Conservation (phyloP, 2,888 invertebrate species). For the Amiota minor region DNA sequence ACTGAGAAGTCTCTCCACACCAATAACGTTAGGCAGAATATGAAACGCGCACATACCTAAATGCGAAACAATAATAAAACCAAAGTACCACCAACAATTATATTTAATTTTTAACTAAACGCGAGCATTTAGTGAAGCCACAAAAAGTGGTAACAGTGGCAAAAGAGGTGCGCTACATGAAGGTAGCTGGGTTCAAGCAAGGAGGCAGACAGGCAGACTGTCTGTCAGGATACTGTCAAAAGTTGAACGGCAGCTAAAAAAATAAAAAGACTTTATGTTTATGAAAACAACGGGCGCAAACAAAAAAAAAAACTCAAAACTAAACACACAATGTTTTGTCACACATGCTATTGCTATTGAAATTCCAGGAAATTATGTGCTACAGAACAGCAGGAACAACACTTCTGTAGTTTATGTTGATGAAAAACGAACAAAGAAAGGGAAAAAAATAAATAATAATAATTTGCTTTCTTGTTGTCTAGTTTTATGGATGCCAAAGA, state of each 20-base stretch:
- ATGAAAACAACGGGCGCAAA: neutral
- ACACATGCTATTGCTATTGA: constrained; percentile 49
- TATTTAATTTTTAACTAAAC: constrained; percentile 64
- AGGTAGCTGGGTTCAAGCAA: neutral
- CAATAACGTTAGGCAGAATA: too few relatives aligned
- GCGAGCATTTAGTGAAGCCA: constrained; percentile 50
- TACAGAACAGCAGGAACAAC: constrained; percentile 53
- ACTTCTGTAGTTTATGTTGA: constrained; percentile 65
- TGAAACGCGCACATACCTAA: too few relatives aligned
- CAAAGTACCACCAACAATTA: constrained; percentile 53
- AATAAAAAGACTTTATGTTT: constrained; percentile 18
- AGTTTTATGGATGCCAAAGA: neutral
- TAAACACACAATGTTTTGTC: constrained; percentile 59
- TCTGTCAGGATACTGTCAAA: constrained; percentile 50
- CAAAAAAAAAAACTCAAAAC: neutral
- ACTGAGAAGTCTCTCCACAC: too few relatives aligned
- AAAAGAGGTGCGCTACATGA: neutral
- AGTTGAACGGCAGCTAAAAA: constrained; percentile 58
- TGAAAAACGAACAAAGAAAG: constrained; percentile 40
- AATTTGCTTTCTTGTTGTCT: neutral
- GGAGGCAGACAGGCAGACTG: constrained; percentile 14
- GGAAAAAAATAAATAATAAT: neutral
- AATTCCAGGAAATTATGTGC: constrained; percentile 63
- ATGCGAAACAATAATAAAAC: too few relatives aligned
- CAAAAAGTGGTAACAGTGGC: neutral